Evolutionary conservation across 1,140 invertebrate species (phyloP).

Genomic region (Battus philenor): DNA sequence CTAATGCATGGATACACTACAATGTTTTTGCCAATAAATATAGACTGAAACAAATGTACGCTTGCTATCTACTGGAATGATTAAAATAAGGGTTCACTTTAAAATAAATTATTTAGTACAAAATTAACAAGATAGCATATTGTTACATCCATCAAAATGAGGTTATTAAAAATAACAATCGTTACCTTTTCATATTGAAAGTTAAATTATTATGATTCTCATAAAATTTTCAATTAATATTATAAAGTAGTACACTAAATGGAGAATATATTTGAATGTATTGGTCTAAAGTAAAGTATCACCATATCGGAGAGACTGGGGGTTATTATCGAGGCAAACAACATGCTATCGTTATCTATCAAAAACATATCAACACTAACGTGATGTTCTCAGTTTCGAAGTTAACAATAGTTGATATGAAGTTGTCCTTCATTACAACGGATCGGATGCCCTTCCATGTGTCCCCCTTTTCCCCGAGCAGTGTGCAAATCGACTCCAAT

Average conservation of each 20-base stretch:
- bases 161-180: too few relatives aligned
- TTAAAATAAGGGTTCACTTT: slow-evolving; percentile 2
- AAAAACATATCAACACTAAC: slow-evolving; percentile 76
- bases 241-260: too few relatives aligned
- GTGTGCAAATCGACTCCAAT: slow-evolving; percentile 95
- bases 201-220: too few relatives aligned
- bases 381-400: slow-evolving; percentile 96
- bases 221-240: too few relatives aligned
- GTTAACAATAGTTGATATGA: slow-evolving; percentile 98
- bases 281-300: too few relatives aligned
- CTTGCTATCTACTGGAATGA: slow-evolving; percentile 41
- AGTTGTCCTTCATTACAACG: slow-evolving; percentile 97
- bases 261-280: too few relatives aligned
- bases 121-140: slow-evolving; percentile 13
- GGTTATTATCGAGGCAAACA: slow-evolving; percentile 8
- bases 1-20: slow-evolving; percentile 40
- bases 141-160: slow-evolving; percentile 4
- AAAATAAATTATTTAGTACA: neutral
- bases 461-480: slow-evolving; percentile 91
- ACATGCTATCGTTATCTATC: slow-evolving; percentile 27
- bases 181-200: too few relatives aligned
- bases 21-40: slow-evolving; percentile 73
- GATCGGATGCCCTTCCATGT: slow-evolving; percentile 97
- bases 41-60: slow-evolving; percentile 34
- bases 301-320: too few relatives aligned